Conservation (phyloP, 1,140 invertebrate genomes). For the Neomicropteryx cornuta region DNA sequence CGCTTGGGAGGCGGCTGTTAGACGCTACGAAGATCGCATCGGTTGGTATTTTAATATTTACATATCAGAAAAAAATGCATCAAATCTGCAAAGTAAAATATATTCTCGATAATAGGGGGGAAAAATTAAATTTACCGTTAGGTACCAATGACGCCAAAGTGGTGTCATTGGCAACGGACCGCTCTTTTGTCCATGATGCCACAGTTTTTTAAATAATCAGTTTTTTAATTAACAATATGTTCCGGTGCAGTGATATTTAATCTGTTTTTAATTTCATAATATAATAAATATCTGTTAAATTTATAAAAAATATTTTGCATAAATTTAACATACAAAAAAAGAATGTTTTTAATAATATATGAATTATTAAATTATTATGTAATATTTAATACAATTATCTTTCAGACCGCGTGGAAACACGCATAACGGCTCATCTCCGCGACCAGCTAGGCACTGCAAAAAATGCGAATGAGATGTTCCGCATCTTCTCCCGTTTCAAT, state of each 20-base stretch:
- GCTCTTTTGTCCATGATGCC: too few relatives aligned
- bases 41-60: slow-evolving; percentile 37
- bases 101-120: neutral
- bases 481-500: slow-evolving; percentile 97
- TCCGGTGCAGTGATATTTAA: too few relatives aligned
- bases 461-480: slow-evolving; percentile 99
- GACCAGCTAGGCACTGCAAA: slow-evolving; percentile 97
- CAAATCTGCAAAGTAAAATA: neutral
- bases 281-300: slow-evolving; percentile 5
- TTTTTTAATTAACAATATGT: slow-evolving; percentile 2
- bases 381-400: slow-evolving; percentile 4
- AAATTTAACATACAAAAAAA: neutral
- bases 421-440: slow-evolving; percentile 91
- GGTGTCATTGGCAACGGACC: too few relatives aligned
- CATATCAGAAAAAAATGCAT: neutral
- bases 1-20: slow-evolving; percentile 93
- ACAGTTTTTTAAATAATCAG: slow-evolving; percentile 2
- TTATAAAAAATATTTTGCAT: neutral
- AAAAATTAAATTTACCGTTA: too few relatives aligned
- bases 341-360: slow-evolving; percentile 1
- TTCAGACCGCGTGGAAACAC: slow-evolving; percentile 81
- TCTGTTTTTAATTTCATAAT: slow-evolving; percentile 7
- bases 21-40: slow-evolving; percentile 94
- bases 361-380: neutral
- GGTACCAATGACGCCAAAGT: too few relatives aligned